Percentiles rank a stretch among this genome's conserved stretches.
phyloP scores from a whole-genome alignment of 2,888 invertebrate species.

The Sphinx pinastri region DNA sequence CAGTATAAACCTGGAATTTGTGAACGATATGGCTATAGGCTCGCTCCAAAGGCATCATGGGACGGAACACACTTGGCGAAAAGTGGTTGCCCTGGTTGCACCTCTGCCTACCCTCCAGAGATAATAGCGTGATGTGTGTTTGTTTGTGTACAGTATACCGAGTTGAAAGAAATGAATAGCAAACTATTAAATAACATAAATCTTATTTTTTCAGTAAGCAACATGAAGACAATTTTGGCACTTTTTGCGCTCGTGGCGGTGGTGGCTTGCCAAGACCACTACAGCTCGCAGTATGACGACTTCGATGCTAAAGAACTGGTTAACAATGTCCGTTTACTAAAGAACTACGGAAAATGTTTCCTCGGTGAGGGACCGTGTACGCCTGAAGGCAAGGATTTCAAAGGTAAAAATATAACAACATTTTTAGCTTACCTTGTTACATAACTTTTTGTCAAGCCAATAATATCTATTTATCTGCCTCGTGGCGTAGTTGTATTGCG shows the following conservation, averaged over 20 bases:
- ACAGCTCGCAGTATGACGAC: conserved; percentile 87
- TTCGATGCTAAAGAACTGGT: conserved; percentile 87
- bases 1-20: too few relatives aligned
- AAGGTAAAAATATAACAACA: conserved; percentile 86
- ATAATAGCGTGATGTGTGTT: too few relatives aligned
- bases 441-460: neutral
- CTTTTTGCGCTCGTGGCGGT: conserved; percentile 53
- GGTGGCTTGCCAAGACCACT: conserved; percentile 65
- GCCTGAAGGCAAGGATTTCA: conserved; percentile 87
- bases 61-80: too few relatives aligned
- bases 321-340: conserved; percentile 85
- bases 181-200: neutral
- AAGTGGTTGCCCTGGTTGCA: too few relatives aligned
- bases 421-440: neutral
- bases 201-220: conserved; percentile 27
- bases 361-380: conserved; percentile 87
- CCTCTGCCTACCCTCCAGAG: too few relatives aligned
- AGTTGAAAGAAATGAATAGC: too few relatives aligned
- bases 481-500: too few relatives aligned
- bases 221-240: conserved; percentile 57
- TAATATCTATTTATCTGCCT: too few relatives aligned
- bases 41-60: too few relatives aligned
- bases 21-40: too few relatives aligned
- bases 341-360: conserved; percentile 88
- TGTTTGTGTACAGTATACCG: too few relatives aligned